Base-by-base conservation (phyloP, 2,797 vertebrate genomes). In the Xenops minutus region DNA sequence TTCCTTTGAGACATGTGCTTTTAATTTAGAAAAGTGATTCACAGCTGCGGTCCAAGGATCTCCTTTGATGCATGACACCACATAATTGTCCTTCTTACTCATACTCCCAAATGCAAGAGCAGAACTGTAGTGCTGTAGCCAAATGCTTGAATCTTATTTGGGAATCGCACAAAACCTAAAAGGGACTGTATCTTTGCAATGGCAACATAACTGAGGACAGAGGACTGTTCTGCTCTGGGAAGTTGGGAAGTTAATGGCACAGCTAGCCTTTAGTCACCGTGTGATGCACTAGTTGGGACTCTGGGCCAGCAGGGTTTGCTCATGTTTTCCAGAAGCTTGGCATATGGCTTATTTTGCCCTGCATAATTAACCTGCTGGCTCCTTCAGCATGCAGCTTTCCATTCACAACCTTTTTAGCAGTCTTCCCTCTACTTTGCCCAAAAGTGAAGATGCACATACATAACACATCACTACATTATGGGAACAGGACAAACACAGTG, bases 11-110 rank as follows among this genome's bases (percentile, higher is more conserved):
- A 83, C 81, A 85, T 0, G 4, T 87, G 82, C 34, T 91, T 89
- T 81, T 86, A 58, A 90, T 83, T 92, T 92, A 88, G 92, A 78
- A 94, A 92, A 86, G 48, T 88, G 85, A 94, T 84, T 95, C 82
- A 81, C 63, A 76, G 64, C 44, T 85, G 59, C 0, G 1, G 83
- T 74, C 37, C 59, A 74, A 77, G 77, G 80, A 93, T 85, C 71
- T 89, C 74, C 88, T 90, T 82, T n/a, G 71, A 83, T 64, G 41
- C 77, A 79, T 63, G 83, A 92, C 71, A 81, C 63, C 0, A 1
- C 46, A 46, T 58, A 90, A 94, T 29, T 13, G 2, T 16, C 27
- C 58, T 56, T 78, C 69, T 85, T 81, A 91, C 41, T 94, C 89
- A 81, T 36, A 43, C 30, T 78, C 63, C 79, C 44, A 88, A 92